These are phyloP conservation scores for Mastomys coucha DNA, from an alignment of 2,113 vertebrate species.

Conservation along the genomic window DNA sequence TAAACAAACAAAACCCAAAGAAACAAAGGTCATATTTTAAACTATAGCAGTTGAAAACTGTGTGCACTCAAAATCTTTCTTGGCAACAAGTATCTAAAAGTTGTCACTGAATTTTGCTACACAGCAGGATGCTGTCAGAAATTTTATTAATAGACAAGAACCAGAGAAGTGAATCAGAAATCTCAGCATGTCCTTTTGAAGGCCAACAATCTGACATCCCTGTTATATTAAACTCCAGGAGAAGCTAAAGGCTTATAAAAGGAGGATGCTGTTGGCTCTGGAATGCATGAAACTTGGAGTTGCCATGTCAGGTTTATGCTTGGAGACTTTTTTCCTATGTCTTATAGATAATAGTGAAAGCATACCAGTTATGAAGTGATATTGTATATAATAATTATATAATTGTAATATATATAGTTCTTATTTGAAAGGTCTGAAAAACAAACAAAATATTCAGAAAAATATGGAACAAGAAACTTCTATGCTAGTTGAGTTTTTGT, in stretches of 20 bases:
- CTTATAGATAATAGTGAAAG: neutral
- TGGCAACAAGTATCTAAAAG: constrained; percentile 70
- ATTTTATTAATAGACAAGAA: constrained; percentile 79
- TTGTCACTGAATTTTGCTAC: constrained; percentile 79
- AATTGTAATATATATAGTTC: neutral
- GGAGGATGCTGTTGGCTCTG: neutral
- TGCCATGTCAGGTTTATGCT: neutral
- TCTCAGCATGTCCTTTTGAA: constrained; percentile 74
- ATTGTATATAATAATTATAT: neutral
- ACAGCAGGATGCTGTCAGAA: constrained; percentile 75
- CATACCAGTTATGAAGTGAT: neutral
- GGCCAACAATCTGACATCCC: constrained; percentile 69
- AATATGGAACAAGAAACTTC: neutral
- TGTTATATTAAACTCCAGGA: constrained; percentile 67
- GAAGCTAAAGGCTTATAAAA: constrained; percentile 57
- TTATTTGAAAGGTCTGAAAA: neutral
- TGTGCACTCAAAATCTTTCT: constrained; percentile 54
- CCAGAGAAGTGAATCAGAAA: constrained; percentile 75
- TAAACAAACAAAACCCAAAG: neutral
- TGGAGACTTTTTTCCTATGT: neutral
- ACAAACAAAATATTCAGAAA: neutral
- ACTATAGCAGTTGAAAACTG: constrained; percentile 65
- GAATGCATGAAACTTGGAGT: neutral
- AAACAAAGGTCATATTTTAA: constrained; percentile 46
- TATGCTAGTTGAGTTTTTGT: neutral